Base-by-base conservation (phyloP, 2,888 invertebrate genomes). In the Anthoptus insignis region DNA sequence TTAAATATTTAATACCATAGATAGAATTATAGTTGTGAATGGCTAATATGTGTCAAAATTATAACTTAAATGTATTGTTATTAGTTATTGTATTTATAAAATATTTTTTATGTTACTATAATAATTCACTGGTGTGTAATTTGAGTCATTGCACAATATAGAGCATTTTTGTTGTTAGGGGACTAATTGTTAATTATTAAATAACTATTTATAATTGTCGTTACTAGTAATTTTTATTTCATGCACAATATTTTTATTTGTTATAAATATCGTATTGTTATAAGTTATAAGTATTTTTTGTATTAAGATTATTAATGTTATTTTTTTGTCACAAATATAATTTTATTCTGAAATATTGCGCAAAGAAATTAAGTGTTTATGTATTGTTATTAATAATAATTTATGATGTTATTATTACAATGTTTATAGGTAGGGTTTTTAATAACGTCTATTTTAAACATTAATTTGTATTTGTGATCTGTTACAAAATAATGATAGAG, bases 201-300 rank as follows among this genome's bases (percentile, higher is more conserved):
- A 6, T 63, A 16, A 29, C 54, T 29, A 39, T 29, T 57, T 53
- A 34, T 58, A 27, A 27, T 27, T 27, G 58, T 47, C 29, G n/a
- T 13, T 7, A 34, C 24, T 58, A 21, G n/a, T 59, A 57, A 59
- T 7, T 61, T 67, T 70, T 66, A 42, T 65, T 67, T 65, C 49
- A 60, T 59, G 70, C 67, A 70, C 67, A 70, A 67, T 45, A 42
- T 14, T 58, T 61, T 58, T 56, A 21, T 34, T 53, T 64, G 32
- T 58, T 37, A 5, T 37, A 59, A n/a, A n/a, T n/a, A n/a, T n/a
- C n/a, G n/a, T 13, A 39, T 29, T 21, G 19, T 5, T 16, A 16
- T 24, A 27, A 24, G 13, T 24, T n/a, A 22, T 24, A 24, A 9
- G 6, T 32, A 7, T 2, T 14, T n/a, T 47, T 22, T 24, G 19